Percentiles rank a stretch among this genome's conserved stretches.
These are phyloP conservation scores for Caenorhabditis parvicauda DNA, from an alignment of 2,888 invertebrate genomes.

Conservation along the genomic window DNA sequence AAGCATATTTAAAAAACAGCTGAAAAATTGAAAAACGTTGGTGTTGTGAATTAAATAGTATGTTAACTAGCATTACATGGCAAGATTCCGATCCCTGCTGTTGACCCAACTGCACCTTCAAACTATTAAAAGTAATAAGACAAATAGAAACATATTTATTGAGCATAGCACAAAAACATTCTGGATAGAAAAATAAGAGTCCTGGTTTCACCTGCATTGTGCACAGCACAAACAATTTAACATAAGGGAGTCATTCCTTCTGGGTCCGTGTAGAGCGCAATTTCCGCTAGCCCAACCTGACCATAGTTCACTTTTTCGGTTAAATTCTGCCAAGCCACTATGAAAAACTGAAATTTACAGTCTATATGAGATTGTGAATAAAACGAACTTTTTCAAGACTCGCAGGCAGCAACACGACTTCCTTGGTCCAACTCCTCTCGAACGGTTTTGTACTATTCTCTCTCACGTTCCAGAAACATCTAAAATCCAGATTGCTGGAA, in stretches of 20 bases:
- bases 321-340: slow-evolving; percentile 35
- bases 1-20: too few relatives aligned
- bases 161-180: too few relatives aligned
- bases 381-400: slow-evolving; percentile 4
- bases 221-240: too few relatives aligned
- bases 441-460: slow-evolving; percentile 37
- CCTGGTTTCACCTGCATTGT: too few relatives aligned
- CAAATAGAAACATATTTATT: too few relatives aligned
- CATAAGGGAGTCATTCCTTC: slow-evolving; percentile 37
- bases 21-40: too few relatives aligned
- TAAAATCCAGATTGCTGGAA: slow-evolving; percentile 1
- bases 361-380: background rate
- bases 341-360: slow-evolving; percentile 30
- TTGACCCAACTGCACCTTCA: too few relatives aligned
- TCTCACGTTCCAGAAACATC: slow-evolving; percentile 42
- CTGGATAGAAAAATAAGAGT: too few relatives aligned
- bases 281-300: slow-evolving; percentile 41
- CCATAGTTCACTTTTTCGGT: slow-evolving; percentile 34
- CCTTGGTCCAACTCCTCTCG: slow-evolving; percentile 38
- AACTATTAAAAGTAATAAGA: too few relatives aligned
- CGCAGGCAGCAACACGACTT: slow-evolving; percentile 36
- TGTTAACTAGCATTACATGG: too few relatives aligned
- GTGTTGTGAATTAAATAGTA: too few relatives aligned
- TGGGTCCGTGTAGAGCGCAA: slow-evolving; percentile 35
- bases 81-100: too few relatives aligned